phyloP scores from a whole-genome alignment of 2,113 vertebrate genomes.

The Argyrosomus japonicus region DNA sequence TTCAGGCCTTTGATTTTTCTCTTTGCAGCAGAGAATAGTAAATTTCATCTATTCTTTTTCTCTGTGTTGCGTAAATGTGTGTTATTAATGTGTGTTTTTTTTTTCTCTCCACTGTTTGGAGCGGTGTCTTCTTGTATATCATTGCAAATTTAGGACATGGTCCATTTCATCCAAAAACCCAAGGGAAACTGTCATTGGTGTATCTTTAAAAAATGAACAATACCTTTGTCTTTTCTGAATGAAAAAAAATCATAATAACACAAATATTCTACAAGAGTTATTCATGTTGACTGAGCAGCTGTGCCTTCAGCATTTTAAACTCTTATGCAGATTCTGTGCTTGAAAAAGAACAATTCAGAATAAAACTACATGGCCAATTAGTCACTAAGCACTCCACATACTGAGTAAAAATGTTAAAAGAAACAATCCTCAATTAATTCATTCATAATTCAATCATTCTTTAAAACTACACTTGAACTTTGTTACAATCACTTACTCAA shows the following conservation, averaged over 20 bases:
- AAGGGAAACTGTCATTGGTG: slow-evolving; percentile 13
- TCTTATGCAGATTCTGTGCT: slow-evolving; percentile 8
- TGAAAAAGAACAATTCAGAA: background rate
- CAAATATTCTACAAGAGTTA: background rate
- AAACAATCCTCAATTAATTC: background rate
- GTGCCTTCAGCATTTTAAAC: slow-evolving; percentile 2
- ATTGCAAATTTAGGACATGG: slow-evolving; percentile 12
- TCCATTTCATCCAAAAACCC: slow-evolving; percentile 29
- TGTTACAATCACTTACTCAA: background rate
- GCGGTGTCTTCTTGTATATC: background rate
- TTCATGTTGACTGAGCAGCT: slow-evolving; percentile 14
- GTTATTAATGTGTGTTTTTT: slow-evolving; percentile 14
- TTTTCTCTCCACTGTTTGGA: slow-evolving; percentile 2
- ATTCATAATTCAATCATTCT: too few species aligned
- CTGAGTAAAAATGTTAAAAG: slow-evolving; percentile 1
- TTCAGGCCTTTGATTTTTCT: slow-evolving; percentile 39
- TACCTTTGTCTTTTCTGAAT: background rate
- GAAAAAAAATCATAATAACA: background rate
- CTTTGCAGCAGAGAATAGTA: slow-evolving; percentile 3
- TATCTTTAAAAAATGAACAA: background rate
- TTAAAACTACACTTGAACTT: background rate
- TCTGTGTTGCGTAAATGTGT: slow-evolving; percentile 12
- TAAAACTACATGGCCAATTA: background rate
- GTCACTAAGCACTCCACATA: background rate
- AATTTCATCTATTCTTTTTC: slow-evolving; percentile 8